phyloP scores from a whole-genome alignment of 2,888 invertebrate species.

The Troglohyphantes excavatus region DNA sequence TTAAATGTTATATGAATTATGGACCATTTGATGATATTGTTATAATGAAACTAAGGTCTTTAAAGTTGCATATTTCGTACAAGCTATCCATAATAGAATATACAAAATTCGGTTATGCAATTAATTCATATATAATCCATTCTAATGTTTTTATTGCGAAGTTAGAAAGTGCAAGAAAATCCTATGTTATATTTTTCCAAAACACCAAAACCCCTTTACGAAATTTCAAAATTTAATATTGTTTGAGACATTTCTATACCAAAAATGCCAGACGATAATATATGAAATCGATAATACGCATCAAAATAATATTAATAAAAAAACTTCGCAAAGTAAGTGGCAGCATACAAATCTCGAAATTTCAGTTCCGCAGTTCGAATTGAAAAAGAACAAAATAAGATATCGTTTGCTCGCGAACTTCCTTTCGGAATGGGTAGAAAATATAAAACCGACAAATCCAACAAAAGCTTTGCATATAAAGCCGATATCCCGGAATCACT shows the following conservation, averaged over 20 bases:
- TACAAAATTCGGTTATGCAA: no score
- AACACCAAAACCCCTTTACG: not conserved
- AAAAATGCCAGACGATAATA: not conserved
- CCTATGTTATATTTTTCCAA: not conserved
- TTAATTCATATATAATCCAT: no score
- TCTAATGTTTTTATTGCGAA: no score
- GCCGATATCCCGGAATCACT: slow-evolving; percentile 42
- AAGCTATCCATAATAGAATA: no score
- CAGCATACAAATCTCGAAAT: not conserved
- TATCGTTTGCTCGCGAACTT: not conserved
- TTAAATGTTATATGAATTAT: no score
- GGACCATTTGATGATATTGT: no score
- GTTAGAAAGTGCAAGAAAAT: no score
- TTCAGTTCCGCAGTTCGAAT: not conserved
- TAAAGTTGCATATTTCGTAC: no score
- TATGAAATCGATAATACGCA: not conserved
- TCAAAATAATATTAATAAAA: not conserved
- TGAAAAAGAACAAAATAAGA: not conserved
- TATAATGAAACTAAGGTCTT: no score
- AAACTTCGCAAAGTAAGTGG: not conserved
- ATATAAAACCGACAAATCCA: not conserved
- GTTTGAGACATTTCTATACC: not conserved
- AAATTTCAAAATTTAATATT: not conserved
- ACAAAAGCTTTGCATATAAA: slow-evolving; percentile 48
- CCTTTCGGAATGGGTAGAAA: not conserved